A percentile compares a stretch with the other conserved stretches of the same genome.
These are phyloP conservation scores for Oryzias melastigma DNA, from an alignment of 2,113 vertebrate species.

Conservation along the genomic window DNA sequence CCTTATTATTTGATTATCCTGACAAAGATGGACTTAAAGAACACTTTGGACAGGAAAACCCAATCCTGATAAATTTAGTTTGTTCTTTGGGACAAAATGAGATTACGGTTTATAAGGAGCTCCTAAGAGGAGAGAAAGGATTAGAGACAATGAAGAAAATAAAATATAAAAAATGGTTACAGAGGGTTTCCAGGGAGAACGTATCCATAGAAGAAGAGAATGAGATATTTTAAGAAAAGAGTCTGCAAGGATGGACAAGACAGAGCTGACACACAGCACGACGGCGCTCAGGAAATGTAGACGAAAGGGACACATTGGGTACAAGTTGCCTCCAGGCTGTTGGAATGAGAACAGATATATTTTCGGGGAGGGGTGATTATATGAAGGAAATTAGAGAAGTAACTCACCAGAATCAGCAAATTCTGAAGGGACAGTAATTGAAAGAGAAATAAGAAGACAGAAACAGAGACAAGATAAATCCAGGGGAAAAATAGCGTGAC, in stretches of 20 bases:
- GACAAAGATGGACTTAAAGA: neutral
- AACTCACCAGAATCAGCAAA: slow-evolving; percentile 85
- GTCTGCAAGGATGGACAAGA: slow-evolving; percentile 44
- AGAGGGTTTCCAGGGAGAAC: slow-evolving; percentile 52
- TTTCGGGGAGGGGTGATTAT: slow-evolving; percentile 22
- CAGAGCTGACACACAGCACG: slow-evolving; percentile 48
- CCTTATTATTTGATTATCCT: slow-evolving; percentile 2
- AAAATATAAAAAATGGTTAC: slow-evolving; percentile 55
- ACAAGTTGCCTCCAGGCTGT: slow-evolving; percentile 47
- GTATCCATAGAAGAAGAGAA: slow-evolving; percentile 63
- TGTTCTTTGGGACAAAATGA: slow-evolving; percentile 1
- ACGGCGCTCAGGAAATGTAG: slow-evolving; percentile 46
- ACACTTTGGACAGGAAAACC: slow-evolving; percentile 5
- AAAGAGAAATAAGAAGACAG: slow-evolving; percentile 64
- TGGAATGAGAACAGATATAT: slow-evolving; percentile 62
- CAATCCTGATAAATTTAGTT: slow-evolving; percentile 5
- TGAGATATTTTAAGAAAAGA: slow-evolving; percentile 44
- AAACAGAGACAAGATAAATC: slow-evolving; percentile 71
- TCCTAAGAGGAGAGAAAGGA: slow-evolving; percentile 67
- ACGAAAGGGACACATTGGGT: slow-evolving; percentile 43
- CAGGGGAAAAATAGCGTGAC: slow-evolving; percentile 46
- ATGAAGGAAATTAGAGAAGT: slow-evolving; percentile 62
- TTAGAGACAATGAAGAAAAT: slow-evolving; percentile 52
- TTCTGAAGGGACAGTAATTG: slow-evolving; percentile 77
- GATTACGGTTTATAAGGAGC: slow-evolving; percentile 3